Percentiles rank a stretch among this genome's conserved stretches.
Evolutionary conservation across 2,113 vertebrate species (phyloP).

Genomic region (Cynoglossus semilaevis): DNA sequence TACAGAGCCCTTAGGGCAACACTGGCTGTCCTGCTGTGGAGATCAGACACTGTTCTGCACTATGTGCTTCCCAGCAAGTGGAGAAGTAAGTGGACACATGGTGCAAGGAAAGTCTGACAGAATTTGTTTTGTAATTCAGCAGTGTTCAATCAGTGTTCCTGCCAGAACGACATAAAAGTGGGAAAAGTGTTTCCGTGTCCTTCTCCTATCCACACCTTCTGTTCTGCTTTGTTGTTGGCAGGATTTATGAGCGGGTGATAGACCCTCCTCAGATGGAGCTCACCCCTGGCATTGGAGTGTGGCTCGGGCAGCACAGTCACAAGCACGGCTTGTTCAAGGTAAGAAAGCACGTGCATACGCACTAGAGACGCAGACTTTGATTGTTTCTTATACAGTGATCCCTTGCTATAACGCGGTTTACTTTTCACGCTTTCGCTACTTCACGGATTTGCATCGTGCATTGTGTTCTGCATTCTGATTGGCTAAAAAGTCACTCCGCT

Average conservation of each 20-base stretch:
- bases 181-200: constrained; percentile 12
- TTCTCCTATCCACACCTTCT: constrained; percentile 35
- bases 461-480: too few species aligned
- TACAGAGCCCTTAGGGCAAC: constrained; percentile 34
- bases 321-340: constrained; percentile 96
- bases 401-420: too few species aligned
- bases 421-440: too few species aligned
- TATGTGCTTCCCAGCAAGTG: constrained; percentile 31
- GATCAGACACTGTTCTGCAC: constrained; percentile 28
- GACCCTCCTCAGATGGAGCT: constrained; percentile 89
- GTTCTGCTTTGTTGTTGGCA: constrained; percentile 58
- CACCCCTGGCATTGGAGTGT: constrained; percentile 85
- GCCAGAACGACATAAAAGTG: constrained; percentile 21
- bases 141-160: constrained; percentile 48
- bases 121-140: constrained; percentile 42
- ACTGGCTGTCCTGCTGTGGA: constrained; percentile 55
- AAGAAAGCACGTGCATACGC: constrained; percentile 54
- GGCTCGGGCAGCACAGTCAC: constrained; percentile 93
- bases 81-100: constrained; percentile 1
- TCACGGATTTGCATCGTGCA: too few species aligned
- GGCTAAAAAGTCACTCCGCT: too few species aligned
- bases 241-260: constrained; percentile 94
- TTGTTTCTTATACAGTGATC: too few species aligned
- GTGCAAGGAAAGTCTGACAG: constrained; percentile 11
- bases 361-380: too few species aligned